phyloP scores from a whole-genome alignment of 2,888 invertebrate genomes.

The Cyaniris semiargus region DNA sequence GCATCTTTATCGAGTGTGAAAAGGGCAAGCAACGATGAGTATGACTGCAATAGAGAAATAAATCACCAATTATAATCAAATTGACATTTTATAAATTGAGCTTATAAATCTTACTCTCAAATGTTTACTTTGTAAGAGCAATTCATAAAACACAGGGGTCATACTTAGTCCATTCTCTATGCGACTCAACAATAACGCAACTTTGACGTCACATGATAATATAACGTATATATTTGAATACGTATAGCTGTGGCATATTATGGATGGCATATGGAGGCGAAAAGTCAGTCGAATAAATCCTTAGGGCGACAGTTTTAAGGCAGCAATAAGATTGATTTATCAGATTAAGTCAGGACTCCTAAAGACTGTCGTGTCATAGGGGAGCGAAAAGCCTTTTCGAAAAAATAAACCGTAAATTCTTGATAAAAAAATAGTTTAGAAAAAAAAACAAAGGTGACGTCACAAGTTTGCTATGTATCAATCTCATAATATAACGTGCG shows the following conservation, averaged over 20 bases:
- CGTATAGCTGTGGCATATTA: too few relatives aligned
- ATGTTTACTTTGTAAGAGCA: neutral
- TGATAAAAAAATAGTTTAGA: too few relatives aligned
- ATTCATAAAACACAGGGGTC: neutral
- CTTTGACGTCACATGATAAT: neutral
- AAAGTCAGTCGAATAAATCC: too few relatives aligned
- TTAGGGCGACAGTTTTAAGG: too few relatives aligned
- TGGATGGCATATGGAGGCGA: too few relatives aligned
- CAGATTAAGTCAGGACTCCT: too few relatives aligned
- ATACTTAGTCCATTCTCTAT: neutral
- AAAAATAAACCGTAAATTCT: neutral
- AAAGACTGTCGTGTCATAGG: too few relatives aligned
- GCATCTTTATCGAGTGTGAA: too few relatives aligned
- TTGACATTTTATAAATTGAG: neutral
- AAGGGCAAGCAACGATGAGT: too few relatives aligned
- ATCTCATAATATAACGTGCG: conserved; percentile 10
- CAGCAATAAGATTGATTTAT: too few relatives aligned
- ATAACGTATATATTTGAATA: neutral
- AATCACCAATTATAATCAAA: too few relatives aligned
- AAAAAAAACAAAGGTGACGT: neutral
- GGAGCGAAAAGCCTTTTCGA: neutral
- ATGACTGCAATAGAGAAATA: too few relatives aligned
- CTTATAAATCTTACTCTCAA: neutral
- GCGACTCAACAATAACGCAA: neutral
- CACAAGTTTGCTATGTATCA: conserved; percentile 11